phyloP scores from a whole-genome alignment of 2,888 invertebrate genomes.

The Dryocosmus kuriphilus region DNA sequence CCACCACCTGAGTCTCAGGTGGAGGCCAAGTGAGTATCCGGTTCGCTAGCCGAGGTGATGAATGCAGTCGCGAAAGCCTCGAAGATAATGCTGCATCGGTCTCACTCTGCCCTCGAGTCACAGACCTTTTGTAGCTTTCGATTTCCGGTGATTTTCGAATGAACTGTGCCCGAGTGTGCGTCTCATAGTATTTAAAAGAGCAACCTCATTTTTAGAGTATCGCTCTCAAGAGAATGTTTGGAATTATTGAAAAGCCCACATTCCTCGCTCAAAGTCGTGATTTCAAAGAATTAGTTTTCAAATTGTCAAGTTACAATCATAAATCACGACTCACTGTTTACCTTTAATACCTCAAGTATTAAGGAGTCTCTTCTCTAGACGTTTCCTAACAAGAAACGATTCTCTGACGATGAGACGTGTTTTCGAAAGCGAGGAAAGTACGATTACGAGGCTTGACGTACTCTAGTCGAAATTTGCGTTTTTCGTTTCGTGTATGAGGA shows the following conservation, averaged over 20 bases:
- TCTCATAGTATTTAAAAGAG: conserved; percentile 5
- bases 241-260: conserved; percentile 9
- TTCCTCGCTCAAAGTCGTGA: conserved; percentile 13
- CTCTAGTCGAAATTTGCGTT: conserved; percentile 10
- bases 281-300: not conserved
- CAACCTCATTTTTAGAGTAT: not conserved
- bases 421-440: conserved; percentile 3
- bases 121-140: conserved; percentile 73
- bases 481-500: conserved; percentile 16
- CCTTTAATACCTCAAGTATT: not conserved
- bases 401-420: not conserved
- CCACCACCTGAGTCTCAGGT: conserved; percentile 67
- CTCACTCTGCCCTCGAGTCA: conserved; percentile 72
- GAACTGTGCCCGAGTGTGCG: conserved; percentile 45
- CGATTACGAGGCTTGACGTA: not conserved
- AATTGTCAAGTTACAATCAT: not conserved
- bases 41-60: conserved; percentile 71
- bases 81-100: conserved; percentile 70
- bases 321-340: not conserved
- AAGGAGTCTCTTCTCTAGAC: conserved; percentile 28
- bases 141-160: conserved; percentile 73
- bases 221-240: conserved; percentile 11
- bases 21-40: conserved; percentile 75
- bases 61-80: conserved; percentile 69
- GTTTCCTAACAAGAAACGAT: not conserved